Evolutionary conservation across 2,797 vertebrate species (phyloP).

Genomic region (Varecia variegata): DNA sequence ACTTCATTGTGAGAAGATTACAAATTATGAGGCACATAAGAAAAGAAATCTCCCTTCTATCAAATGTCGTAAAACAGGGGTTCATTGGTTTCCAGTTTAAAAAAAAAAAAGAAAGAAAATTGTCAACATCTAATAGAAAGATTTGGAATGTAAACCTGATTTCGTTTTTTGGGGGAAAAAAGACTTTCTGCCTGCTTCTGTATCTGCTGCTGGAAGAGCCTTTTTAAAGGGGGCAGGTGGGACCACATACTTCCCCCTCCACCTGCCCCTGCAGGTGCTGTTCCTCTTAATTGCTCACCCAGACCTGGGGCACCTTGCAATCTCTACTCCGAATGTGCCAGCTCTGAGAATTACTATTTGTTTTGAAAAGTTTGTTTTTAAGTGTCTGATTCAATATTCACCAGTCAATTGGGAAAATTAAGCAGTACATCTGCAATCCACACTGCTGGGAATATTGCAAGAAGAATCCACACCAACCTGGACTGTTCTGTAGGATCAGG

Average conservation of each 20-base stretch:
- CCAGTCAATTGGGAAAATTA: not conserved
- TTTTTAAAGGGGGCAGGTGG: not conserved
- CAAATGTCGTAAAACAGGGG: not conserved
- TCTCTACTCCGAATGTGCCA: not conserved
- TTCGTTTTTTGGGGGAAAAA: not conserved
- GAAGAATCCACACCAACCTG: not conserved
- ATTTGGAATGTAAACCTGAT: not conserved
- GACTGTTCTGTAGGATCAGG: not conserved
- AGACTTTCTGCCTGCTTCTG: not conserved
- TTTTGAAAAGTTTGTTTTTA: not conserved
- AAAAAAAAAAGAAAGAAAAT: not conserved
- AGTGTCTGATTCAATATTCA: not conserved
- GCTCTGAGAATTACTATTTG: constrained; percentile 15
- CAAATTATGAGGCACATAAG: not conserved
- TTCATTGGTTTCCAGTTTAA: not conserved
- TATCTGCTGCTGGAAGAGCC: not conserved
- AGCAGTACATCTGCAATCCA: not conserved
- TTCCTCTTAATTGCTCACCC: not conserved
- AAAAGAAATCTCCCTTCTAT: not conserved
- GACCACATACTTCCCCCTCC: too few species aligned
- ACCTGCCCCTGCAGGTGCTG: rapidly evolving
- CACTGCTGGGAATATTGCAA: not conserved
- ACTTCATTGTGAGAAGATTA: not conserved
- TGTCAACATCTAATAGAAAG: not conserved
- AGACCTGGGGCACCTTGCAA: not conserved